These are phyloP conservation scores for Hiodon alosoides DNA, from an alignment of 2,113 vertebrate species.

Conservation along the genomic window DNA sequence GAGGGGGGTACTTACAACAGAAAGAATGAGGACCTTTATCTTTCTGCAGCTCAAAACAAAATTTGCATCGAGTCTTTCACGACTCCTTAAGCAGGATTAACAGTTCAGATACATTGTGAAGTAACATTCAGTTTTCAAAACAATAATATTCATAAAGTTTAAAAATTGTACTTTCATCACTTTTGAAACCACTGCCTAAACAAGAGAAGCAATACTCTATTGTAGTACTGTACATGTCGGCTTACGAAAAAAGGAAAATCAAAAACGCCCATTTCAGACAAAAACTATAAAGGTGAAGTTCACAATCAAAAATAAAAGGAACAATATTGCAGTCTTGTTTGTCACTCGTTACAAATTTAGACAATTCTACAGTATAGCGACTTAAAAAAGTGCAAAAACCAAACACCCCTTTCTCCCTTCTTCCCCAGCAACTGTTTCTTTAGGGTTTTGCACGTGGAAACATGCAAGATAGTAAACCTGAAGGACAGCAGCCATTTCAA, in stretches of 20 bases:
- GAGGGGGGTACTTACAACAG: slow-evolving; percentile 59
- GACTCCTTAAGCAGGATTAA: slow-evolving; percentile 67
- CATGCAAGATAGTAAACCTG: slow-evolving; percentile 23
- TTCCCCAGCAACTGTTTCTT: slow-evolving; percentile 27
- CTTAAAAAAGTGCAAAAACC: slow-evolving; percentile 53
- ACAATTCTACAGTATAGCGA: slow-evolving; percentile 62
- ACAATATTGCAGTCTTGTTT: slow-evolving; percentile 62
- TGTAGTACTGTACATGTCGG: slow-evolving; percentile 63
- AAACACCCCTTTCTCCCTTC: slow-evolving; percentile 38
- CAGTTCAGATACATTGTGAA: slow-evolving; percentile 73
- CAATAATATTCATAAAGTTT: slow-evolving; percentile 73
- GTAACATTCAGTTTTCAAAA: slow-evolving; percentile 80
- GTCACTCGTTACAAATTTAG: slow-evolving; percentile 51
- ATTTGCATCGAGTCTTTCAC: slow-evolving; percentile 54
- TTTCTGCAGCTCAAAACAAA: slow-evolving; percentile 64
- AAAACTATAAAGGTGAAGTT: slow-evolving; percentile 51
- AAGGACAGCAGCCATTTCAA: slow-evolving; percentile 11
- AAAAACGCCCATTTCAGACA: slow-evolving; percentile 41
- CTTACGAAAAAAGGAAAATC: slow-evolving; percentile 46
- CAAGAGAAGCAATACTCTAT: slow-evolving; percentile 58
- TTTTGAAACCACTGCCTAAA: slow-evolving; percentile 58
- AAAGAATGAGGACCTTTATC: slow-evolving; percentile 58
- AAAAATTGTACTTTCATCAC: slow-evolving; percentile 60
- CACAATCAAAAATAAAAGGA: slow-evolving; percentile 61
- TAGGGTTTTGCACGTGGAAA: slow-evolving; percentile 37